These are phyloP conservation scores for Reinhardtius hippoglossoides DNA, from an alignment of 2,113 vertebrate species.

Conservation along the genomic window DNA sequence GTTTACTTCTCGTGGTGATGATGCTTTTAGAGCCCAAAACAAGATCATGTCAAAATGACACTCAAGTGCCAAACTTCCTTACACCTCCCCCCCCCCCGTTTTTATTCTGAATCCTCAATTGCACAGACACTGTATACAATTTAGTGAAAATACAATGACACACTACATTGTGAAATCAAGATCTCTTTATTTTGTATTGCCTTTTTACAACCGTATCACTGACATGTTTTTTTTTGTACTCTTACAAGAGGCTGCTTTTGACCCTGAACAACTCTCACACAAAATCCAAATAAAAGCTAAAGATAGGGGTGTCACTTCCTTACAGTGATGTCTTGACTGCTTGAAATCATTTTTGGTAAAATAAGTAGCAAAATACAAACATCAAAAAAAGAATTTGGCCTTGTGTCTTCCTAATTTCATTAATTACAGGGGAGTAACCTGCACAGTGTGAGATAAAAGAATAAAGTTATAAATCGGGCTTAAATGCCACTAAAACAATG, in stretches of 20 bases:
- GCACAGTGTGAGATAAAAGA: slow-evolving; percentile 53
- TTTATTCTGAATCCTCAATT: not conserved
- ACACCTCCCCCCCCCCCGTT: too few relatives aligned
- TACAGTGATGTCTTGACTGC: slow-evolving; percentile 26
- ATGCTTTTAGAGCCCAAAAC: too few relatives aligned
- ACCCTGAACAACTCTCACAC: slow-evolving; percentile 48
- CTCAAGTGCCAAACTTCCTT: too few relatives aligned
- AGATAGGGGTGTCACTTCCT: slow-evolving; percentile 24
- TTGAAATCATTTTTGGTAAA: slow-evolving; percentile 65
- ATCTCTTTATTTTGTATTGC: slow-evolving; percentile 68
- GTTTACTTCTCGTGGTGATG: too few relatives aligned
- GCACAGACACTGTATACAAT: not conserved
- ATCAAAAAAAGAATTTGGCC: slow-evolving; percentile 66
- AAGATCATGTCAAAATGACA: too few relatives aligned
- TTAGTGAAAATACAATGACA: not conserved
- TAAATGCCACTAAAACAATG: slow-evolving; percentile 62
- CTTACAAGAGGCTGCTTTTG: slow-evolving; percentile 49
- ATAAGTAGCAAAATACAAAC: slow-evolving; percentile 66
- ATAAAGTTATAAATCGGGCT: slow-evolving; percentile 40
- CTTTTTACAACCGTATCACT: slow-evolving; percentile 72
- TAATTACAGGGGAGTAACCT: slow-evolving; percentile 39
- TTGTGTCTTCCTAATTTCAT: slow-evolving; percentile 27
- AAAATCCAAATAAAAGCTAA: slow-evolving; percentile 65
- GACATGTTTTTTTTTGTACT: slow-evolving; percentile 44
- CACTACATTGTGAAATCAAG: slow-evolving; percentile 60